Evolutionary conservation across 37 sponge, comb jelly and placozoan genomes (phyloP).

Genomic region (Lycopodina hypogea): DNA sequence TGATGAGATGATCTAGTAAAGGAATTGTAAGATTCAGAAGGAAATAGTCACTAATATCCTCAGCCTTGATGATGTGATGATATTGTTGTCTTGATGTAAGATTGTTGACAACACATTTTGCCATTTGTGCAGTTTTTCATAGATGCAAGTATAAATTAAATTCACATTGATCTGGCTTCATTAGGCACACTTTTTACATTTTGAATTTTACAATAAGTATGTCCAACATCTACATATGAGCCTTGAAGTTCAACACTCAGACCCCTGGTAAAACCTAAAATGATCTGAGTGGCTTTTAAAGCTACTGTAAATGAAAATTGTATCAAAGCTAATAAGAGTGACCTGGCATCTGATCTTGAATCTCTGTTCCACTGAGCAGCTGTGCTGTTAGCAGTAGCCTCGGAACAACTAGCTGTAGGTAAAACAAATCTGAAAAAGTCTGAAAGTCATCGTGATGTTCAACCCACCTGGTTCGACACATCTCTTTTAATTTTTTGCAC

Average conservation of each 20-base stretch:
- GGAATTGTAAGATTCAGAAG: slow-evolving; percentile 44
- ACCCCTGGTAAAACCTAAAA: slow-evolving; percentile 57
- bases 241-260: slow-evolving; percentile 65
- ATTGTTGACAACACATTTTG: slow-evolving; percentile 23
- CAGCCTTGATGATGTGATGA: slow-evolving; percentile 30
- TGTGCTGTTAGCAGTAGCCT: slow-evolving; percentile 31
- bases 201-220: slow-evolving; percentile 53
- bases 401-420: slow-evolving; percentile 31
- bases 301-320: slow-evolving; percentile 59
- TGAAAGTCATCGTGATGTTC: slow-evolving; percentile 49
- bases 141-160: slow-evolving; percentile 32
- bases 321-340: slow-evolving; percentile 38
- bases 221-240: slow-evolving; percentile 45
- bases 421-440: slow-evolving; percentile 29
- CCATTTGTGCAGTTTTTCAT: slow-evolving; percentile 23
- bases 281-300: slow-evolving; percentile 33
- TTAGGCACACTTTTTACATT: slow-evolving; percentile 28
- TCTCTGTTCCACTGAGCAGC: slow-evolving; percentile 56
- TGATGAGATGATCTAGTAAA: slow-evolving; percentile 53
- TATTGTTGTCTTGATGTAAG: slow-evolving; percentile 50
- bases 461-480: slow-evolving; percentile 69
- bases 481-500: slow-evolving; percentile 38
- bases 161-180: slow-evolving; percentile 20
- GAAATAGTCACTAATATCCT: slow-evolving; percentile 17
- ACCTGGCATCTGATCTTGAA: slow-evolving; percentile 60